Evolutionary conservation across 2,113 vertebrate species (phyloP).

Genomic region (Hippocampus comes): DNA sequence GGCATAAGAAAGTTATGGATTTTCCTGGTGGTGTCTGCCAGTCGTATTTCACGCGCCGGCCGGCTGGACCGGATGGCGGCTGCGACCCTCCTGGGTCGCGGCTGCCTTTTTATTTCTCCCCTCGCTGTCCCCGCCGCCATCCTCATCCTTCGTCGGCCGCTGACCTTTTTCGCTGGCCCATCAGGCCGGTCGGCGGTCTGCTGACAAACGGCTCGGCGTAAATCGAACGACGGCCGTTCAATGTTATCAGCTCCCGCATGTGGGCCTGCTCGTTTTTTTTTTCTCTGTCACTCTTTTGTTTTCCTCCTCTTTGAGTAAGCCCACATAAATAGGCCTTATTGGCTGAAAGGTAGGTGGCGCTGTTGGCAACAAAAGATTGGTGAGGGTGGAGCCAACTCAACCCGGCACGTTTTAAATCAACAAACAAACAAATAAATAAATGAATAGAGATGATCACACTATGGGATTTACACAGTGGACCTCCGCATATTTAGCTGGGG

Average conservation of each 20-base stretch:
- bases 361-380: not conserved
- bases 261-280: conserved; percentile 17
- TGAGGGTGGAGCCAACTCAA: not conserved
- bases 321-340: conserved; percentile 1
- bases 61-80: conserved; percentile 46
- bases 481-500: too few species aligned
- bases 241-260: conserved; percentile 55
- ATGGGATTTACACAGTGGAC: too few species aligned
- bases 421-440: too few species aligned
- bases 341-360: conserved; percentile 20
- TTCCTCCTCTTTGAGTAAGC: conserved; percentile 19
- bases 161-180: conserved; percentile 26
- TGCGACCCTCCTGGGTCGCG: conserved; percentile 33
- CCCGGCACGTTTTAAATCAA: too few species aligned
- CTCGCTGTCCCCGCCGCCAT: conserved; percentile 1
- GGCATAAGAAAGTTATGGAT: conserved; percentile 39
- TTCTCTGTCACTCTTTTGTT: conserved; percentile 25
- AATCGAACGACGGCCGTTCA: conserved; percentile 29
- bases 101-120: conserved; percentile 43
- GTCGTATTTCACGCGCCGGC: not conserved
- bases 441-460: too few species aligned
- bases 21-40: conserved; percentile 4
- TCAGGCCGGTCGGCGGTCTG: conserved; percentile 33
- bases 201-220: conserved; percentile 15
- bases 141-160: conserved; percentile 26